Evolutionary conservation across 2,113 vertebrate species (phyloP).

Genomic region (Macrotus californicus): DNA sequence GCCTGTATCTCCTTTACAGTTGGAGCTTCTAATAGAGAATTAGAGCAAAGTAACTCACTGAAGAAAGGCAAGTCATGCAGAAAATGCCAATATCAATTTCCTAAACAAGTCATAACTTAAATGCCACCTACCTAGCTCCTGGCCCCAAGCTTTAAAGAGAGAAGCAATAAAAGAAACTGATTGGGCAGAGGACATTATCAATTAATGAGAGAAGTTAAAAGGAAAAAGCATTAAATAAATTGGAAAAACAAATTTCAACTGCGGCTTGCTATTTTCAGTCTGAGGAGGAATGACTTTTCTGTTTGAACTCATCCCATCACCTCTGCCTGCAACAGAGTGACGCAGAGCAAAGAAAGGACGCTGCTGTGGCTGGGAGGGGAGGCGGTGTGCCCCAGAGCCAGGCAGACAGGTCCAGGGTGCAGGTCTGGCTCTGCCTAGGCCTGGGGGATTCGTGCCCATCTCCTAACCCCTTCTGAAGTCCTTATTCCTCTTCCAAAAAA

Average conservation of each 20-base stretch:
- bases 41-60: constrained; percentile 67
- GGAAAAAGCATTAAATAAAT: constrained; percentile 45
- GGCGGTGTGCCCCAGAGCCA: neutral
- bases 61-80: constrained; percentile 75
- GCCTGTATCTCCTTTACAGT: constrained; percentile 60
- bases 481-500: neutral
- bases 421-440: neutral
- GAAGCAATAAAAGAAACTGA: constrained; percentile 59
- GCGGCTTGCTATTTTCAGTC: neutral
- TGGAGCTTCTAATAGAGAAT: constrained; percentile 67
- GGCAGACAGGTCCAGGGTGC: neutral
- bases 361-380: neutral
- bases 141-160: constrained; percentile 46
- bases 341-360: neutral
- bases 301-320: neutral
- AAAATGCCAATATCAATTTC: constrained; percentile 82
- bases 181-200: constrained; percentile 51
- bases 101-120: constrained; percentile 78
- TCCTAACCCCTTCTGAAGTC: neutral
- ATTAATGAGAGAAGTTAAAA: constrained; percentile 44
- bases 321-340: neutral
- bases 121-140: constrained; percentile 57
- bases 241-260: constrained; percentile 47
- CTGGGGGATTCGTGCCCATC: neutral
- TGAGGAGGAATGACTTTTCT: neutral